phyloP scores from a whole-genome alignment of 2,113 vertebrate species.

The Numida meleagris region DNA sequence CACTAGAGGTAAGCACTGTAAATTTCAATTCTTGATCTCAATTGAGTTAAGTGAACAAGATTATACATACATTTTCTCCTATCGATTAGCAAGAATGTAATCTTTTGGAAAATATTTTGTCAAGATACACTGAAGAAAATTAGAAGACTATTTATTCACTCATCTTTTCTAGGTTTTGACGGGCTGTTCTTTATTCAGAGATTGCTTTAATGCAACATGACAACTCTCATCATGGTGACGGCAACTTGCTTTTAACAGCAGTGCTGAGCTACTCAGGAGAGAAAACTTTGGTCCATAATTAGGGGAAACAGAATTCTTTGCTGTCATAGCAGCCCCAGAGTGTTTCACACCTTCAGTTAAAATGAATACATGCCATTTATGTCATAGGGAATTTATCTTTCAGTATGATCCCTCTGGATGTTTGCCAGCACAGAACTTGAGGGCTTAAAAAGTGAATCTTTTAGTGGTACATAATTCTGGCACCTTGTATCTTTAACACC shows the following conservation, averaged over 20 bases:
- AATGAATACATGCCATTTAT: not conserved
- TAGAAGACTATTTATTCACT: not conserved
- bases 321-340: slow-evolving; percentile 16
- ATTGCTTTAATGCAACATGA: not conserved
- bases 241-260: slow-evolving; percentile 1
- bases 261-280: not conserved
- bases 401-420: slow-evolving; percentile 22
- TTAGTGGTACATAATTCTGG: not conserved
- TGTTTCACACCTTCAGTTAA: slow-evolving; percentile 29
- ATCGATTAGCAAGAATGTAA: not conserved
- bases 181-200: not conserved
- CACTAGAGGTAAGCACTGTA: not conserved
- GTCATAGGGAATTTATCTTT: slow-evolving; percentile 18
- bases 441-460: not conserved
- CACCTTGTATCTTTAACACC: slow-evolving; percentile 41
- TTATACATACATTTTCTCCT: not conserved
- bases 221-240: not conserved
- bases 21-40: not conserved
- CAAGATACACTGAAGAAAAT: not conserved
- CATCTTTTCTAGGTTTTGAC: not conserved
- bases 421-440: slow-evolving; percentile 20
- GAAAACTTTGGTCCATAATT: slow-evolving; percentile 4
- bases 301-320: not conserved
- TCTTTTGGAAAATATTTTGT: not conserved
- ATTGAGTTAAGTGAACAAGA: not conserved